Evolutionary conservation across 2,888 invertebrate genomes (phyloP).

Genomic region (Lithophane ornitopus): DNA sequence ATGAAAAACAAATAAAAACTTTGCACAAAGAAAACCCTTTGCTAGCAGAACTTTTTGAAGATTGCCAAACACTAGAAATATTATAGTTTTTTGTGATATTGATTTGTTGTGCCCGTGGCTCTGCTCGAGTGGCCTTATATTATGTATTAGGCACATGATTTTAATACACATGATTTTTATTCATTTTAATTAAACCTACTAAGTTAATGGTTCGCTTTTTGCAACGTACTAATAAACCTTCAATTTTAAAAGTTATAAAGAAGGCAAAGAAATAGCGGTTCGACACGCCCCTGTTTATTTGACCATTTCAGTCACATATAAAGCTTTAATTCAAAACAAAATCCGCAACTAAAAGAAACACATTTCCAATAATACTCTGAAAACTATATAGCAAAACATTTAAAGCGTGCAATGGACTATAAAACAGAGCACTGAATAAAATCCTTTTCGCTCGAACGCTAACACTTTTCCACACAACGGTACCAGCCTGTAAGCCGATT

Average conservation of each 20-base stretch:
- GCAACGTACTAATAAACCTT: background rate
- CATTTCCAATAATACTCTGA: conserved; percentile 15
- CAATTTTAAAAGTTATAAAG: conserved; percentile 13
- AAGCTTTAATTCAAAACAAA: background rate
- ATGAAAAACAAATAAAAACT: conserved; percentile 29
- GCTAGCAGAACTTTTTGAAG: conserved; percentile 6
- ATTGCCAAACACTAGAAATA: conserved; percentile 24
- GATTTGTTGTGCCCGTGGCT: no score
- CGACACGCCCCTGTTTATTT: conserved; percentile 38
- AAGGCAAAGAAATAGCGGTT: conserved; percentile 8
- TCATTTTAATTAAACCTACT: no score
- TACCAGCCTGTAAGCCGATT: conserved; percentile 78
- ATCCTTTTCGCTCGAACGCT: conserved; percentile 29
- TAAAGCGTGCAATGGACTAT: conserved; percentile 26
- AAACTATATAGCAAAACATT: conserved; percentile 31
- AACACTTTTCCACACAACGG: conserved; percentile 55
- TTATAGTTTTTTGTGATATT: background rate
- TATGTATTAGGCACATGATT: background rate
- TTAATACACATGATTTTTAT: no score
- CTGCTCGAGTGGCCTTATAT: background rate
- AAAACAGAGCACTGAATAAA: conserved; percentile 35
- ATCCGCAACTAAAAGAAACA: background rate
- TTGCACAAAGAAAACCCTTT: conserved; percentile 22
- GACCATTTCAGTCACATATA: background rate
- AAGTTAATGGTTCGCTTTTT: background rate